phyloP scores from a whole-genome alignment of 2,113 vertebrate species.

The Elanus axillaris region DNA sequence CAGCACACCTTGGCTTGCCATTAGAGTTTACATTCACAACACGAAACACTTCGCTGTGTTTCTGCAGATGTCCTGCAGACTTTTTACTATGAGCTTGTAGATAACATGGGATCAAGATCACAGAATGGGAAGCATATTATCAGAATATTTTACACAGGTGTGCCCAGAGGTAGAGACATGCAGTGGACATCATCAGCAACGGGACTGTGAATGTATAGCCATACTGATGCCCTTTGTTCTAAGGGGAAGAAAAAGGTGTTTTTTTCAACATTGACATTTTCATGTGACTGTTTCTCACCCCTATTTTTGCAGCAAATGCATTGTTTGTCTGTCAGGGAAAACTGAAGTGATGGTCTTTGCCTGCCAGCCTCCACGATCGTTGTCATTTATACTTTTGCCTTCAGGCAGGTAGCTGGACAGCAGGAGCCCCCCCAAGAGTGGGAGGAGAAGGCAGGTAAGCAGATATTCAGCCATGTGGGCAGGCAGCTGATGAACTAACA shows the following conservation, averaged over 20 bases:
- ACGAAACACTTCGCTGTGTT: rapidly evolving
- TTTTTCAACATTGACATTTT: neutral
- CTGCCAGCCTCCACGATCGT: neutral
- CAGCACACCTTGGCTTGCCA: neutral
- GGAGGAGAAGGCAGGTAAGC: neutral
- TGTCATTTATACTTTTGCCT: neutral
- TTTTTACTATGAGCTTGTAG: neutral
- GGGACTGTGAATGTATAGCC: neutral
- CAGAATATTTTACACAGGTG: neutral
- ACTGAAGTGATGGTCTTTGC: neutral
- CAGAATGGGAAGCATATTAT: neutral
- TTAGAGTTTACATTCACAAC: neutral
- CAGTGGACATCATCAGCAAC: rapidly evolving
- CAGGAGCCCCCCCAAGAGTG: neutral
- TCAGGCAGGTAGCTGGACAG: neutral
- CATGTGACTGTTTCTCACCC: neutral
- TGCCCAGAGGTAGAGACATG: neutral
- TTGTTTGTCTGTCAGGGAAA: neutral
- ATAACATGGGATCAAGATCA: rapidly evolving
- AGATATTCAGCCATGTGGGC: neutral
- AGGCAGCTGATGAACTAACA: neutral
- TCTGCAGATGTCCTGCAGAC: neutral
- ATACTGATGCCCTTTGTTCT: neutral
- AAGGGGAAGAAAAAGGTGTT: rapidly evolving
- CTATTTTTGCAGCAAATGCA: neutral